These are phyloP conservation scores for Ditylenchus dipsaci DNA, from an alignment of 1,140 invertebrate genomes.

Conservation along the genomic window DNA sequence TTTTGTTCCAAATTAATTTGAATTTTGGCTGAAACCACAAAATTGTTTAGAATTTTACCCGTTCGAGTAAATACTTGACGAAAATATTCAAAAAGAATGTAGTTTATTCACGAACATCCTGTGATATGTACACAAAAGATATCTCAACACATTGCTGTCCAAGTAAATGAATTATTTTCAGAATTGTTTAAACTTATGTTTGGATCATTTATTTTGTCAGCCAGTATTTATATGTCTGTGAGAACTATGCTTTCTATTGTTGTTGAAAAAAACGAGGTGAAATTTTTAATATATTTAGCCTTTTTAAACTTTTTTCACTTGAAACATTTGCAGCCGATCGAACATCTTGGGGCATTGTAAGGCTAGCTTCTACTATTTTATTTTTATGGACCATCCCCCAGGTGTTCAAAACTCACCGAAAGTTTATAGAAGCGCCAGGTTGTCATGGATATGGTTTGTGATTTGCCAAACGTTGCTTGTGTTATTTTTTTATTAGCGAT, in stretches of 20 bases:
- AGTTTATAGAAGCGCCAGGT: slow-evolving; percentile 37
- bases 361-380: slow-evolving; percentile 34
- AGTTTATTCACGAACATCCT: too few relatives aligned
- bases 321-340: slow-evolving; percentile 24
- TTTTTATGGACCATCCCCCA: slow-evolving; percentile 45
- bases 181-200: neutral
- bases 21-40: too few relatives aligned
- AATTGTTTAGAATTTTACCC: too few relatives aligned
- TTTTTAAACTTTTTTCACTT: neutral
- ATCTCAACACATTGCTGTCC: too few relatives aligned
- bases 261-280: neutral
- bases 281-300: neutral
- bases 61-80: too few relatives aligned
- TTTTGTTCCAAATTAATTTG: too few relatives aligned
- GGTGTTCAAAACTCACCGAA: slow-evolving; percentile 35
- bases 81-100: too few relatives aligned
- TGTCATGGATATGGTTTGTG: slow-evolving; percentile 49
- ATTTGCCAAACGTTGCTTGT: neutral
- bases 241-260: neutral
- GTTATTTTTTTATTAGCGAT: neutral
- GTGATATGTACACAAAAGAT: too few relatives aligned
- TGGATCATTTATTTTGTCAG: neutral
- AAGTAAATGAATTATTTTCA: too few relatives aligned
- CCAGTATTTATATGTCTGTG: neutral
- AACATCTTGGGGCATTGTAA: slow-evolving; percentile 29